Evolutionary conservation across 2,888 invertebrate genomes (phyloP).

Genomic region (Lamellibrachia columna): DNA sequence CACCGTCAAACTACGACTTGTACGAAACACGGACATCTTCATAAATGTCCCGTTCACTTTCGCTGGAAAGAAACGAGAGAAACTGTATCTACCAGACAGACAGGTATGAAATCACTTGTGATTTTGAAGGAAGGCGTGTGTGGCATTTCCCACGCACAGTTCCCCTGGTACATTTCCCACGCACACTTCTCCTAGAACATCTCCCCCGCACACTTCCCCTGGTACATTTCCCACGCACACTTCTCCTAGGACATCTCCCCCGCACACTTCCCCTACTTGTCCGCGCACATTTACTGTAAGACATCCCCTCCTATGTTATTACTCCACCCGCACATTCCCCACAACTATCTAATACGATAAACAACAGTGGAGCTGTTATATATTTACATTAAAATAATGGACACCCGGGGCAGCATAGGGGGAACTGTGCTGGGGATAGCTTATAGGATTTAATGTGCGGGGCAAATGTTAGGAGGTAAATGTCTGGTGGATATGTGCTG

Average conservation of each 20-base stretch:
- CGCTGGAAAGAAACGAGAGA: neutral
- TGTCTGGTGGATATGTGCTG: neutral
- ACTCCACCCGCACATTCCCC: too few species aligned
- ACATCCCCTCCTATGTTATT: too few species aligned
- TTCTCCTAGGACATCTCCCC: too few species aligned
- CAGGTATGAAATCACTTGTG: neutral
- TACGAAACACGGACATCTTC: neutral
- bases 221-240: too few species aligned
- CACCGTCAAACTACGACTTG: neutral
- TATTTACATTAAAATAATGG: neutral
- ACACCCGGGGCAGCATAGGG: neutral
- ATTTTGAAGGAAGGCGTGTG: neutral
- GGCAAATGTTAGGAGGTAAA: neutral
- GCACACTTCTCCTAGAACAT: too few species aligned
- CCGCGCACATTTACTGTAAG: too few species aligned
- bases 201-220: too few species aligned
- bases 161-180: too few species aligned
- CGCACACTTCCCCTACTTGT: too few species aligned
- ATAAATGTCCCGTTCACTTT: neutral
- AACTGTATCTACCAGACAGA: neutral
- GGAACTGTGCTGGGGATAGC: neutral
- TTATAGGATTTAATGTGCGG: neutral
- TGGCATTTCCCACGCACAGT: neutral
- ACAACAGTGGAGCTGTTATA: too few species aligned
- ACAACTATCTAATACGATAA: too few species aligned